Evolutionary conservation across 2,888 invertebrate genomes (phyloP).

Genomic region (Mythimna albipuncta): DNA sequence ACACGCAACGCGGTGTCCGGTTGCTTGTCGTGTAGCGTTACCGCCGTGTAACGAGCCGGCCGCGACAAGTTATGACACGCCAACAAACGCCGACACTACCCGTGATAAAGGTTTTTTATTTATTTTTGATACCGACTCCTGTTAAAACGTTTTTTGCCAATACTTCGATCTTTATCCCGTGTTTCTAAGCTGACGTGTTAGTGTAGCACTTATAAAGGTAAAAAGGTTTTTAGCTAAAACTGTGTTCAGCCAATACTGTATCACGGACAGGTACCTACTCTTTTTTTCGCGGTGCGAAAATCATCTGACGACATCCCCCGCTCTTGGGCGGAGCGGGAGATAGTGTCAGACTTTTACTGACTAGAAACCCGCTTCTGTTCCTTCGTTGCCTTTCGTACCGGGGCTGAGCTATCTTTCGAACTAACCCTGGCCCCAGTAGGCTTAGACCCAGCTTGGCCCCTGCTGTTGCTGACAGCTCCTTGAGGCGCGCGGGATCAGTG

Average conservation of each 20-base stretch:
- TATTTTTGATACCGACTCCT: slow-evolving; percentile 74
- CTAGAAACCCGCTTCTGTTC: too few relatives aligned
- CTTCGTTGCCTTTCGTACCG: too few relatives aligned
- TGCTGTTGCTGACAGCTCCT: too few relatives aligned
- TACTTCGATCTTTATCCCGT: slow-evolving; percentile 40
- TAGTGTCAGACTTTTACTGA: too few relatives aligned
- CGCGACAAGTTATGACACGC: slow-evolving; percentile 86
- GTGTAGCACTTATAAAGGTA: slow-evolving; percentile 3
- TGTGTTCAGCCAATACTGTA: neutral
- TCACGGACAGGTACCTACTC: neutral
- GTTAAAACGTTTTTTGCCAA: slow-evolving; percentile 52
- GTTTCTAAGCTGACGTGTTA: slow-evolving; percentile 27
- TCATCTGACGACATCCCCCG: too few relatives aligned
- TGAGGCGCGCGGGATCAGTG: too few relatives aligned
- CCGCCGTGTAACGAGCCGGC: slow-evolving; percentile 80
- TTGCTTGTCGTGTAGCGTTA: slow-evolving; percentile 82
- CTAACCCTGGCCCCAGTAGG: too few relatives aligned
- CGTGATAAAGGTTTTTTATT: slow-evolving; percentile 75
- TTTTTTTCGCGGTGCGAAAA: too few relatives aligned
- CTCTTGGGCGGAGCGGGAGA: too few relatives aligned
- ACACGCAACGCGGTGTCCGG: slow-evolving; percentile 83
- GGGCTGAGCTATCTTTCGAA: too few relatives aligned
- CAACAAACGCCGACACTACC: slow-evolving; percentile 81
- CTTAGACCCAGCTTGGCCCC: too few relatives aligned
- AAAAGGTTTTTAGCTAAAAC: neutral